Percentiles rank a stretch among this genome's conserved stretches.
Conservation (phyloP, 1,140 invertebrate species). For the Euglossa dilemma region DNA sequence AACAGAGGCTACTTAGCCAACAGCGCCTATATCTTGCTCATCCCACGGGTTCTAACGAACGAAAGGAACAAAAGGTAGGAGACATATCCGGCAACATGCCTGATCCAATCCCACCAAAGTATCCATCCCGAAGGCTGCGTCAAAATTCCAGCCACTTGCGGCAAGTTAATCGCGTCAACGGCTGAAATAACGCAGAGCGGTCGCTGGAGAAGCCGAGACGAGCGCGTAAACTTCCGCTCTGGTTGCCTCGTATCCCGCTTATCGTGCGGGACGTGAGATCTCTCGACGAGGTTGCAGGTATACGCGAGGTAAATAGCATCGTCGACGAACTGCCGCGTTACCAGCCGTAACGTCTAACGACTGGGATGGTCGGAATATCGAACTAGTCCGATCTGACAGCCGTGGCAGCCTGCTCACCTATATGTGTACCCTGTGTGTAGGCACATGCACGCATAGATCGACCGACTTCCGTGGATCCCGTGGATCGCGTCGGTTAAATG, state of each 20-base stretch:
- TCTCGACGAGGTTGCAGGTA: neutral
- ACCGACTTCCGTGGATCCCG: neutral
- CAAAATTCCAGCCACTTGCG: neutral
- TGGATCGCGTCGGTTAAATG: neutral
- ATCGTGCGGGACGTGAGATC: slow-evolving; percentile 8
- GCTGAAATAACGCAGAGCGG: neutral
- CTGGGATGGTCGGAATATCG: slow-evolving; percentile 13
- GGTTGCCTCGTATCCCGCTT: neutral
- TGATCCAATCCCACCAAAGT: neutral
- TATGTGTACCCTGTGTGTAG: neutral
- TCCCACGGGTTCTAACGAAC: too few relatives aligned
- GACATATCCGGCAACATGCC: neutral
- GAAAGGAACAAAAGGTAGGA: neutral
- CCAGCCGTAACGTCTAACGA: slow-evolving; percentile 14
- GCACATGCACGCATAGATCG: neutral
- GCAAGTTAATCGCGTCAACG: slow-evolving; percentile 6
- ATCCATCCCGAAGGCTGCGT: neutral
- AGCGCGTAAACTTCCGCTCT: slow-evolving; percentile 11
- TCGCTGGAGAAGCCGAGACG: neutral
- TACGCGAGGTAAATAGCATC: neutral
- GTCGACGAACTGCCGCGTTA: slow-evolving; percentile 10
- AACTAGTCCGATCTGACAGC: neutral
- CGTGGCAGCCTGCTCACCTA: neutral
- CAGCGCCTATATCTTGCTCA: too few relatives aligned
- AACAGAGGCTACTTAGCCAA: too few relatives aligned